Evolutionary conservation across 1,140 invertebrate species (phyloP).

Genomic region (Aphidius gifuensis): DNA sequence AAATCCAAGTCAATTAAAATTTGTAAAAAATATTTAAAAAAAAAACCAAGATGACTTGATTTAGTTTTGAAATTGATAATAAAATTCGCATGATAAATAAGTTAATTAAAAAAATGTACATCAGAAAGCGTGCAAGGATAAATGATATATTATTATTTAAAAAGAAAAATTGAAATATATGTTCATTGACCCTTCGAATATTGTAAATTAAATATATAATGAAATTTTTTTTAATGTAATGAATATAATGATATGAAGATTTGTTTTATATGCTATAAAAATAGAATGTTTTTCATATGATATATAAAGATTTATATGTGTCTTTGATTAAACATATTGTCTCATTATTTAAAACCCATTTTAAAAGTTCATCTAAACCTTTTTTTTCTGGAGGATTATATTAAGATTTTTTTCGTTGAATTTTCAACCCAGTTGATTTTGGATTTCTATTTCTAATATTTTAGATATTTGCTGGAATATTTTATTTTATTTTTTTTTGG

Average conservation of each 20-base stretch:
- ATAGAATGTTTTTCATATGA: slow-evolving; percentile 56
- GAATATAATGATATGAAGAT: slow-evolving; percentile 47
- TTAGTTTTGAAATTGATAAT: no score
- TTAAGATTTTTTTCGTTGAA: no score
- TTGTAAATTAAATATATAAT: slow-evolving; percentile 45
- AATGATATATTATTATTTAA: neutral
- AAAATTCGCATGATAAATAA: no score
- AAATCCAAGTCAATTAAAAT: slow-evolving; percentile 11
- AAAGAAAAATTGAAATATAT: slow-evolving; percentile 2
- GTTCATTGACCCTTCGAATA: slow-evolving; percentile 46
- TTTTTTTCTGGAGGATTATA: neutral
- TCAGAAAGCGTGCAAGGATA: neutral
- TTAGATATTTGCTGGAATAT: no score
- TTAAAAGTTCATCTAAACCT: neutral
- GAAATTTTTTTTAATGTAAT: slow-evolving; percentile 27
- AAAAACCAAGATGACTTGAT: no score
- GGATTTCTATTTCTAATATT: no score
- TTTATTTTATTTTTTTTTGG: no score
- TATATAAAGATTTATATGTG: slow-evolving; percentile 49
- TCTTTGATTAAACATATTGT: slow-evolving; percentile 18
- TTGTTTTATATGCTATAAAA: slow-evolving; percentile 58
- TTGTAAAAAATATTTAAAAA: neutral
- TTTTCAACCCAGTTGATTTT: no score
- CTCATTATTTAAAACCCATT: neutral
- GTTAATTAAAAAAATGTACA: neutral